Base-by-base conservation (phyloP, 2,797 vertebrate genomes). In the Myotis pilosus region DNA sequence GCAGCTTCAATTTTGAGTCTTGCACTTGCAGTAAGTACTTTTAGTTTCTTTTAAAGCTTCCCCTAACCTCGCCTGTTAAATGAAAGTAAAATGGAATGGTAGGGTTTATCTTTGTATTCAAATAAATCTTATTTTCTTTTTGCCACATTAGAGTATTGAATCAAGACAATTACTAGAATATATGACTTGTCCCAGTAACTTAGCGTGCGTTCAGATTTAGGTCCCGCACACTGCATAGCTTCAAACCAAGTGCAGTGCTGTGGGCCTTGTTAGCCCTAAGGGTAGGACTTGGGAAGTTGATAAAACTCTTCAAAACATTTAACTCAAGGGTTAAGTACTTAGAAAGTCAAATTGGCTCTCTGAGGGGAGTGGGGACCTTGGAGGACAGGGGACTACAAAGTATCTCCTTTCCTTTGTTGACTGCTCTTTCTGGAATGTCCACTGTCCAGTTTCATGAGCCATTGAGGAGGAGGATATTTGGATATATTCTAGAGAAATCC, bases 1-100 rank as follows among this genome's bases (percentile, higher is more conserved):
- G 98, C 99, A 28, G 98, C 99, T 33, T 99, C 99, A 49, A 99
- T 99, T 96, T 98, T 99, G 93, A 99, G 99, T 97, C 97, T 99
- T 87, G 99, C 98, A 0, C 96, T 99, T 97, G 98, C 99, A 38
- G 99, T 99, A 98, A 99, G 99, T 98, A 93, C 62, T 94, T 91
- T 53, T 5, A 72, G 23, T 22, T 81, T 12, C 71, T 78, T 75
- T 84, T 87, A 87, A 85, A 66, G 9, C 22, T 81, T n/a, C 80
- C 36, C 13, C 64, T 82, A 38, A 33, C 41, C 19, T 53, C 95
- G 19, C 22, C 53, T 86, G 10, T 94, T 94, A 51, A 79, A 7
- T 94, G 62, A 68, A 83, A 85, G n/a, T 51, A 57, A 87, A 89
- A 5, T 55, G 66, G 55, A 64, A 72, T 78, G 53, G 76, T 83